These are phyloP conservation scores for Pithys albifrons DNA, from an alignment of 2,113 vertebrate genomes.

Conservation along the genomic window DNA sequence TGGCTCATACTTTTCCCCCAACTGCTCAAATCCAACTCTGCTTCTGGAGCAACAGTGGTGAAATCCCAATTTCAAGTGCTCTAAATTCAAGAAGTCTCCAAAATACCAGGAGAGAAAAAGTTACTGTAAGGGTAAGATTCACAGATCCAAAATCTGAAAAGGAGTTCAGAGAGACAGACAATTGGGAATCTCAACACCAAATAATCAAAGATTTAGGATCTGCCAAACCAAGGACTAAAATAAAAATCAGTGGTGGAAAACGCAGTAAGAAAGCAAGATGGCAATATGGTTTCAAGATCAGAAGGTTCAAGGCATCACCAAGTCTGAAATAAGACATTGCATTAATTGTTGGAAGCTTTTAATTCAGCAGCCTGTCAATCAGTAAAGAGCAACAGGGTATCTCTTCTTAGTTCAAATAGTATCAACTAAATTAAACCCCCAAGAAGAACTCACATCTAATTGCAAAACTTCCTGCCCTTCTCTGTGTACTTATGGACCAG, in stretches of 20 bases:
- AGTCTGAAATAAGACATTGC: neutral
- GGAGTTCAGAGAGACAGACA: neutral
- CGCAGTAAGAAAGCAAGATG: neutral
- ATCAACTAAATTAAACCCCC: neutral
- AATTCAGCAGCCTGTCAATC: neutral
- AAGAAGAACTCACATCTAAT: neutral
- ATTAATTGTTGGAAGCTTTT: neutral
- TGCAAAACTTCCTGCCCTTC: neutral
- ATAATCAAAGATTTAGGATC: neutral
- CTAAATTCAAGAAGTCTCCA: neutral
- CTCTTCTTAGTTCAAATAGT: neutral
- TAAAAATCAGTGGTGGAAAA: neutral
- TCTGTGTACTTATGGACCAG: neutral
- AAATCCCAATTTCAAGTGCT: neutral
- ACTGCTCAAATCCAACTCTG: neutral
- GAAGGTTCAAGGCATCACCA: neutral
- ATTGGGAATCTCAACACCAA: neutral
- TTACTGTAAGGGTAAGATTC: neutral
- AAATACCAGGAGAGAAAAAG: neutral
- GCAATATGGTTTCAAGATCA: neutral
- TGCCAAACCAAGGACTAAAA: neutral
- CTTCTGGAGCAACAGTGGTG: fast-evolving
- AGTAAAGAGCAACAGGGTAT: neutral
- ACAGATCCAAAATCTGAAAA: neutral
- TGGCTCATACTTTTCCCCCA: fast-evolving